Percentiles rank a stretch among this genome's conserved stretches.
phyloP scores from a whole-genome alignment of 23 tunicate species.

The Pegea sp. region DNA sequence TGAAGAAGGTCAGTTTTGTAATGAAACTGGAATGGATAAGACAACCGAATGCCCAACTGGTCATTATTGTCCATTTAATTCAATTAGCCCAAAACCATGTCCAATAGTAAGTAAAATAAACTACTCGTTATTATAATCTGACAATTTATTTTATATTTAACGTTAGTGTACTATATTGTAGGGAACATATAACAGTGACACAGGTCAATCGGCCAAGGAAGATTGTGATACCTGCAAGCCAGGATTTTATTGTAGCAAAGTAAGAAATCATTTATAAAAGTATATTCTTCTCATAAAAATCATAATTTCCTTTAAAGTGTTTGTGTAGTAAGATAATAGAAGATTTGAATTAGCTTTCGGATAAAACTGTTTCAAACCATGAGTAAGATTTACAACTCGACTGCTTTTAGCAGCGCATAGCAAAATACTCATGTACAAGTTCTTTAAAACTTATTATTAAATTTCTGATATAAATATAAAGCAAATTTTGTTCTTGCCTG shows the following conservation, averaged over 20 bases:
- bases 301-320: not conserved
- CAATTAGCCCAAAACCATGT: conserved; percentile 22
- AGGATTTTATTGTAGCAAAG: conserved; percentile 61
- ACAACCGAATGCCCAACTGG: conserved; percentile 35
- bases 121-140: not conserved
- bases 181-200: conserved; percentile 72
- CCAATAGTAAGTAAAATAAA: conserved; percentile 10
- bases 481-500: too few relatives aligned
- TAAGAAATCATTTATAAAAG: conserved; percentile 4
- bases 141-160: not conserved
- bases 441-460: too few relatives aligned
- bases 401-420: too few relatives aligned
- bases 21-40: conserved; percentile 25
- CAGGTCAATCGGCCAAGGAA: conserved; percentile 7
- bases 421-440: too few relatives aligned
- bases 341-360: too few relatives aligned
- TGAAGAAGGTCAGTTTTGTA: conserved; percentile 53
- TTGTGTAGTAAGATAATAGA: too few relatives aligned
- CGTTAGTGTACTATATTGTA: conserved; percentile 1
- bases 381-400: too few relatives aligned
- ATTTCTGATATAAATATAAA: too few relatives aligned
- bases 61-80: conserved; percentile 21
- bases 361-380: too few relatives aligned
- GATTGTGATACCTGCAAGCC: conserved; percentile 43
- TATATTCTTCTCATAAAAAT: not conserved